Conservation (phyloP, 2,797 vertebrate species). For the Pseudochromis fuscus region DNA sequence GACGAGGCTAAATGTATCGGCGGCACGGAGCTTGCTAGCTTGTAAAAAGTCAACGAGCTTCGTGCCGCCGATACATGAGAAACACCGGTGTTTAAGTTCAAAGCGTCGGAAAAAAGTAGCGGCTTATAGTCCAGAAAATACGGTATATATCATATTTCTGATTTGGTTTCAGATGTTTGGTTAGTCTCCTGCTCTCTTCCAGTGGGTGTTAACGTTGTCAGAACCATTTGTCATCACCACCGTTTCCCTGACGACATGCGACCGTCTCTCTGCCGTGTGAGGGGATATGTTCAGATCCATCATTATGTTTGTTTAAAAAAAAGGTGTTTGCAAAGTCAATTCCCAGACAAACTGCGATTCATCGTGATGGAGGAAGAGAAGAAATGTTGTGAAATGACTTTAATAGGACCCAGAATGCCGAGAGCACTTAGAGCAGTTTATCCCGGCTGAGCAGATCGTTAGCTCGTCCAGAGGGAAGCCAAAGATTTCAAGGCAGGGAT, state of each 20-base stretch:
- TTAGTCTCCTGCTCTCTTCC: background rate
- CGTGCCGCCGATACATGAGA: too few species aligned
- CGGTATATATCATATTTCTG: too few species aligned
- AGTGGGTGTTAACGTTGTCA: background rate
- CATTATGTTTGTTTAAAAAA: background rate
- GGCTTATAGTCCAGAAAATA: too few species aligned
- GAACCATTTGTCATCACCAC: background rate
- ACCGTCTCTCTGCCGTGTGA: background rate
- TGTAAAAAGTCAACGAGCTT: too few species aligned
- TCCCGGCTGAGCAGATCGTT: slow-evolving; percentile 33
- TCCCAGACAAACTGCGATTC: background rate
- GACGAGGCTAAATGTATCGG: too few species aligned
- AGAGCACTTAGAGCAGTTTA: slow-evolving; percentile 34
- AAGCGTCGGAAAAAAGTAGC: too few species aligned
- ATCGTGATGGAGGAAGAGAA: background rate
- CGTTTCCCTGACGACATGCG: background rate
- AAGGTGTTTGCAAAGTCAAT: background rate
- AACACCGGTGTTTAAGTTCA: too few species aligned
- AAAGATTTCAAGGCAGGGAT: slow-evolving; percentile 13
- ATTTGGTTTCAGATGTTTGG: too few species aligned
- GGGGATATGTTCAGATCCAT: background rate
- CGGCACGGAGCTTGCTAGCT: too few species aligned
- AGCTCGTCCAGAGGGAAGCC: slow-evolving; percentile 25
- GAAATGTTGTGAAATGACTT: slow-evolving; percentile 10
- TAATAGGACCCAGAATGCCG: slow-evolving; percentile 2